Conservation (phyloP, 2,113 vertebrate species). For the Halichoeres trimaculatus region DNA sequence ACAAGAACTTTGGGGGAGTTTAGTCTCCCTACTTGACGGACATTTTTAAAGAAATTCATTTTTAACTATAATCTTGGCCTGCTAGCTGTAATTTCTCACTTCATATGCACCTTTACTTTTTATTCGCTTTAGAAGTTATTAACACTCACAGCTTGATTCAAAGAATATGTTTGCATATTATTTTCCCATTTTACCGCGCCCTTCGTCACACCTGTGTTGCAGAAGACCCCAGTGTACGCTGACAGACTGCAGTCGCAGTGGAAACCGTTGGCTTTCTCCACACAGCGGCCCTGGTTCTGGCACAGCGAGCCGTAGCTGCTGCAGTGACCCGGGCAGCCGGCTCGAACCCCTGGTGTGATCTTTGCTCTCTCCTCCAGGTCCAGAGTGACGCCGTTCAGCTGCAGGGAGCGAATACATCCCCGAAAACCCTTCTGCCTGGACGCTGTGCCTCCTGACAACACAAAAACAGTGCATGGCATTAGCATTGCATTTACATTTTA, state of each 20-base stretch:
- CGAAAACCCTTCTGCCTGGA: slow-evolving; percentile 93
- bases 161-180: no score
- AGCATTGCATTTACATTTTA: slow-evolving; percentile 12
- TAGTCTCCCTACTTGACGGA: no score
- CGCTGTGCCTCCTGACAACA: slow-evolving; percentile 89
- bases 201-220: slow-evolving; percentile 62
- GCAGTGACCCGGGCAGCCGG: slow-evolving; percentile 93
- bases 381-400: slow-evolving; percentile 89
- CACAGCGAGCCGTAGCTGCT: slow-evolving; percentile 93
- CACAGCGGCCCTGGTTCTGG: slow-evolving; percentile 88
- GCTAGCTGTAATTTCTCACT: no score
- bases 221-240: slow-evolving; percentile 89
- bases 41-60: no score
- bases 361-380: slow-evolving; percentile 91
- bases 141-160: no score
- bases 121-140: no score
- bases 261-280: slow-evolving; percentile 88
- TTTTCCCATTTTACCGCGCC: no score
- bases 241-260: slow-evolving; percentile 90
- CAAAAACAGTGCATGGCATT: background rate
- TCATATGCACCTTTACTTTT: no score
- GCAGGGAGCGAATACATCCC: slow-evolving; percentile 92
- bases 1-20: no score
- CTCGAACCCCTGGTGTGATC: slow-evolving; percentile 90
- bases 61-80: no score